These are phyloP conservation scores for Tetanocera ferruginea DNA, from an alignment of 2,888 invertebrate genomes.

Conservation along the genomic window DNA sequence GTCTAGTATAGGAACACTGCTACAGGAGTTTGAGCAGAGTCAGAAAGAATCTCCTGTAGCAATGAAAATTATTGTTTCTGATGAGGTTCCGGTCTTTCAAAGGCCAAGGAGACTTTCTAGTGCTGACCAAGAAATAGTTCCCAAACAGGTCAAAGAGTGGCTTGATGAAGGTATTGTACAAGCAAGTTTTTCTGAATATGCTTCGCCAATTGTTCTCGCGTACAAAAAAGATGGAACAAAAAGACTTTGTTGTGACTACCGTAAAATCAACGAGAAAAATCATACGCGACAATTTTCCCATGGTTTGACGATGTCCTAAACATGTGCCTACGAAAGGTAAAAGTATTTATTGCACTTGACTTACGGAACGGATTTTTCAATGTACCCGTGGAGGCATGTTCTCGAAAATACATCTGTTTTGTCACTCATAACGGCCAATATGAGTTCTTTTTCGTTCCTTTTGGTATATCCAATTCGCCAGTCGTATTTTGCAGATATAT, in stretches of 20 bases:
- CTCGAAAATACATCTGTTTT: constrained; percentile 50
- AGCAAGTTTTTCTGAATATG: constrained; percentile 57
- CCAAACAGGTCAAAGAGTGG: constrained; percentile 56
- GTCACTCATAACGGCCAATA: constrained; percentile 52
- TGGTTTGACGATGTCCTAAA: constrained; percentile 48
- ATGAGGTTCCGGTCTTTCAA: no score
- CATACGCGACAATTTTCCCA: constrained; percentile 48
- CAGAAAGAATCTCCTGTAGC: no score
- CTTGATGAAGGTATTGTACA: constrained; percentile 56
- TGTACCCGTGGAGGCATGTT: constrained; percentile 47
- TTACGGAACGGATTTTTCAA: constrained; percentile 51
- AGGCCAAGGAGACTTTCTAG: no score
- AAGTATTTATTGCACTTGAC: constrained; percentile 51
- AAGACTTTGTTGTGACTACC: constrained; percentile 54
- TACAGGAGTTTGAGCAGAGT: background rate
- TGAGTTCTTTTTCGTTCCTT: constrained; percentile 50
- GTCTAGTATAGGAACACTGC: background rate
- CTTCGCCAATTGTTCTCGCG: constrained; percentile 50
- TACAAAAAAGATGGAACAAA: constrained; percentile 46
- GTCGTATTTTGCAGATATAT: background rate
- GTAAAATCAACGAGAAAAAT: constrained; percentile 49
- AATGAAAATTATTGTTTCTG: no score
- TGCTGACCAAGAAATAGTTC: constrained; percentile 41
- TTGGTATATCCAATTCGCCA: constrained; percentile 42
- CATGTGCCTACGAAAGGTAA: constrained; percentile 44